Percentiles rank a stretch among this genome's conserved stretches.
Evolutionary conservation across 2,888 invertebrate species (phyloP).

Genomic region (Andrena trimmerana): DNA sequence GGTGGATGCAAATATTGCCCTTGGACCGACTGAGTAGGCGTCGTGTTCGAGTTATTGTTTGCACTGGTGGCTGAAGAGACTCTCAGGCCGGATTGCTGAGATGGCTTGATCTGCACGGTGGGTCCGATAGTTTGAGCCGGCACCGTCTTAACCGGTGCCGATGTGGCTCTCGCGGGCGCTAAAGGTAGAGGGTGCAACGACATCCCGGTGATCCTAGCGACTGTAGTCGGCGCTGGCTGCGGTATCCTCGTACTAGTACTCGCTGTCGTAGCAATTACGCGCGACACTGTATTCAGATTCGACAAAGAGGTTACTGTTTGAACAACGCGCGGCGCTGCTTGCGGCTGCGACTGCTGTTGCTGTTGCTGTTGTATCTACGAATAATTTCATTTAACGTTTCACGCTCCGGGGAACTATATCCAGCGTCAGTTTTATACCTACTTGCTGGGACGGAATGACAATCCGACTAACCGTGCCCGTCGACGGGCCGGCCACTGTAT

Average conservation of each 20-base stretch:
- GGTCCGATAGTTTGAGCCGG: conserved; percentile 77
- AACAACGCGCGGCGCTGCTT: conserved; percentile 78
- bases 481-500: conserved; percentile 75
- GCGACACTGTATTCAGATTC: conserved; percentile 79
- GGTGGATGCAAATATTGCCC: conserved; percentile 80
- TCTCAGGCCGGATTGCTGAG: conserved; percentile 69
- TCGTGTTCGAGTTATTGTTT: conserved; percentile 70
- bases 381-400: conserved; percentile 20
- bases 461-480: conserved; percentile 81
- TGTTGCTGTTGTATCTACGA: conserved; percentile 73
- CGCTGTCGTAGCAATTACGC: conserved; percentile 81
- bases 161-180: conserved; percentile 76
- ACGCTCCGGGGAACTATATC: neutral
- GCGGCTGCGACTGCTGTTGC: conserved; percentile 69
- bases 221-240: conserved; percentile 79
- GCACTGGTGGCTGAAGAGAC: conserved; percentile 69
- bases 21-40: conserved; percentile 76
- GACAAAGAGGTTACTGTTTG: conserved; percentile 82
- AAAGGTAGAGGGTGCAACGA: conserved; percentile 81
- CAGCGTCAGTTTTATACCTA: conserved; percentile 48
- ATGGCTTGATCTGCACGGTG: conserved; percentile 80
- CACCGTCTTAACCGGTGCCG: conserved; percentile 79
- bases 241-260: conserved; percentile 78
- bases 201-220: conserved; percentile 83
- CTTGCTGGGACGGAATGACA: conserved; percentile 82